phyloP scores from a whole-genome alignment of 2,797 vertebrate genomes.

The Toxotes lorentzi region DNA sequence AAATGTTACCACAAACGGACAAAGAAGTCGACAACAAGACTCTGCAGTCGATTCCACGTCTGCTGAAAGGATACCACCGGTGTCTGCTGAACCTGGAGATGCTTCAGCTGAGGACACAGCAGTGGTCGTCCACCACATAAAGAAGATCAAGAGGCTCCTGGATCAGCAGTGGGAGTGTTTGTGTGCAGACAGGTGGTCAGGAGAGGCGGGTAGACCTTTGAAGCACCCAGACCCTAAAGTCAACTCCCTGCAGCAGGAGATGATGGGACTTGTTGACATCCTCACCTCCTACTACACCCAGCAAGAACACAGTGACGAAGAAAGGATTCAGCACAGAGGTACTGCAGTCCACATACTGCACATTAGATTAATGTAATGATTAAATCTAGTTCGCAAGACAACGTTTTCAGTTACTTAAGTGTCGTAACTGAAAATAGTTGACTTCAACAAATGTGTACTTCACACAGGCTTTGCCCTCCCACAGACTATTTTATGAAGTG shows the following conservation, averaged over 20 bases:
- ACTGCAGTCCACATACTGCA: constrained; percentile 5
- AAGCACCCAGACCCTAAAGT: constrained; percentile 90
- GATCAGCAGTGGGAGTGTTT: constrained; percentile 94
- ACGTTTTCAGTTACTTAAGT: too few relatives aligned
- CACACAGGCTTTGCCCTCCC: not conserved
- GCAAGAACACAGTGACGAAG: constrained; percentile 53
- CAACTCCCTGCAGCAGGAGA: constrained; percentile 91
- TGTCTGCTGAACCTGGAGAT: constrained; percentile 16
- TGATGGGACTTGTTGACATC: constrained; percentile 90
- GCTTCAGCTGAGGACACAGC: constrained; percentile 40
- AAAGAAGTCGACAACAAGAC: constrained; percentile 32
- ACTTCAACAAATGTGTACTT: not conserved
- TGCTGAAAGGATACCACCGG: not conserved
- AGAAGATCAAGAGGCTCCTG: constrained; percentile 91
- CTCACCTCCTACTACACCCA: constrained; percentile 88
- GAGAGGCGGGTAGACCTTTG: constrained; percentile 80
- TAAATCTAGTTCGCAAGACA: not conserved
- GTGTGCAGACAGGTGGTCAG: constrained; percentile 84
- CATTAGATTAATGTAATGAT: not conserved
- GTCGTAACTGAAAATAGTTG: not conserved
- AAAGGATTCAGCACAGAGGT: constrained; percentile 62
- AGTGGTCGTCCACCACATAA: constrained; percentile 87
- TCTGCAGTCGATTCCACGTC: not conserved
- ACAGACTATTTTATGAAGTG: not conserved
- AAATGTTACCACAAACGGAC: constrained; percentile 34